Conservation (phyloP, 2,797 vertebrate genomes). For the Silurus aristotelis region DNA sequence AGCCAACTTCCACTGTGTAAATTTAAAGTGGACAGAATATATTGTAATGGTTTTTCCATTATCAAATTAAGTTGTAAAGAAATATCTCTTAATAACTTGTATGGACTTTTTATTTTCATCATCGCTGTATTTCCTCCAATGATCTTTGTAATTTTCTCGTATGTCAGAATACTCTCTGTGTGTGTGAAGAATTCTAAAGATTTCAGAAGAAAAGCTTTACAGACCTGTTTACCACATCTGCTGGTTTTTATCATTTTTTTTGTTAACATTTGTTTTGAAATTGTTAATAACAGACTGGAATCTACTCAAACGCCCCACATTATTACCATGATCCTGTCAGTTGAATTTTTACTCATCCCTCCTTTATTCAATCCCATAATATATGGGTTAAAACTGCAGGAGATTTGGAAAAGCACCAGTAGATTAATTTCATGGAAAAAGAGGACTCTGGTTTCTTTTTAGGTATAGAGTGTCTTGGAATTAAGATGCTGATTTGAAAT, state of each 20-base stretch:
- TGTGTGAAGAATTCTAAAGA: neutral
- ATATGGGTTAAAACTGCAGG: slow-evolving; percentile 24
- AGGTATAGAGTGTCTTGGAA: neutral
- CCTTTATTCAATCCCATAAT: slow-evolving; percentile 18
- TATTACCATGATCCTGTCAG: slow-evolving; percentile 17
- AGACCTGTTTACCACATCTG: slow-evolving; percentile 30
- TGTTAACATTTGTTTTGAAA: slow-evolving; percentile 3
- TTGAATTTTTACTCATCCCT: slow-evolving; percentile 15
- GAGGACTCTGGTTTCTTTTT: neutral
- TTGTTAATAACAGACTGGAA: slow-evolving; percentile 22
- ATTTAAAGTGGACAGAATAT: slow-evolving; percentile 22
- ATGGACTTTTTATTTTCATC: slow-evolving; percentile 5
- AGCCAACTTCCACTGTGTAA: neutral
- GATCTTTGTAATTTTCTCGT: slow-evolving; percentile 13
- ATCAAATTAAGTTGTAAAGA: slow-evolving; percentile 23
- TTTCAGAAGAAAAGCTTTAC: slow-evolving; percentile 7
- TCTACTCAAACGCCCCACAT: slow-evolving; percentile 8
- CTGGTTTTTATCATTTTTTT: neutral
- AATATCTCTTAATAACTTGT: neutral
- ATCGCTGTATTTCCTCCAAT: slow-evolving; percentile 13
- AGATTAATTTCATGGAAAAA: neutral
- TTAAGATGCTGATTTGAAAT: too few species aligned
- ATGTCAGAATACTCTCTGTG: neutral
- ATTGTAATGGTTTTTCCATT: slow-evolving; percentile 15
- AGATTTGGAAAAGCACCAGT: slow-evolving; percentile 14